Evolutionary conservation across 2,888 invertebrate species (phyloP), one percentile per base, ranked within the genome.

Genomic region (Kryphioiulus occultus): DNA sequence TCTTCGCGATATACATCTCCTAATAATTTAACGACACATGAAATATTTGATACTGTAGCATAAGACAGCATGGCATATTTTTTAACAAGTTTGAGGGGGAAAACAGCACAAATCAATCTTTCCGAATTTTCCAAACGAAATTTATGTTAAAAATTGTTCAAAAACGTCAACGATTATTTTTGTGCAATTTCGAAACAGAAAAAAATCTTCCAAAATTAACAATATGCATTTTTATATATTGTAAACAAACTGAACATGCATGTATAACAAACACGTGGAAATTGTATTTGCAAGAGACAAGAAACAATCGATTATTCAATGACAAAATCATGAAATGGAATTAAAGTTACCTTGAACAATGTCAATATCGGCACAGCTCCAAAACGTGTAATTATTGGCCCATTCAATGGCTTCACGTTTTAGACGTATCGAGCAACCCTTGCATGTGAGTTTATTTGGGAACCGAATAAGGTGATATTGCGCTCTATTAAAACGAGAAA

Each of bases 291-390:
- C 59, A 68, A 22, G 9, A 22, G 22, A 22, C 59, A 68, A 22
- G 59, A 68, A 22, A 22, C n/a, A 2, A 68, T 68, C 59, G 30
- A 78, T 68, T 26, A 68, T 68, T 22, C 68, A 26, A 26, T 68
- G 7, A 4, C 4, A 59, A 59, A 59, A 59, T n/a, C 68, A 26
- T 9, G 3, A 30, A 10, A 78, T 30, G 1, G 15, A 44, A 78
- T n/a, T 59, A 15, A n/a, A 44, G 32, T 78, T 88, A 89, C 89
- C 89, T 59, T 88, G 87, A 32, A 92, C 91, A 89, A 98, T 96
- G 91, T 98, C 97, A 87, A 99, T 96, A 92, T 99, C 98, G 2
- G 98, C 96, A 91, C 99, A 99, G 0, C 97, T 97, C 97, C 97
- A 98, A 93, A 99, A 98, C 89, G 95, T 93, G 92, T 98, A 98